phyloP scores from a whole-genome alignment of 2,888 invertebrate genomes.

The Cheilosia variabilis region DNA sequence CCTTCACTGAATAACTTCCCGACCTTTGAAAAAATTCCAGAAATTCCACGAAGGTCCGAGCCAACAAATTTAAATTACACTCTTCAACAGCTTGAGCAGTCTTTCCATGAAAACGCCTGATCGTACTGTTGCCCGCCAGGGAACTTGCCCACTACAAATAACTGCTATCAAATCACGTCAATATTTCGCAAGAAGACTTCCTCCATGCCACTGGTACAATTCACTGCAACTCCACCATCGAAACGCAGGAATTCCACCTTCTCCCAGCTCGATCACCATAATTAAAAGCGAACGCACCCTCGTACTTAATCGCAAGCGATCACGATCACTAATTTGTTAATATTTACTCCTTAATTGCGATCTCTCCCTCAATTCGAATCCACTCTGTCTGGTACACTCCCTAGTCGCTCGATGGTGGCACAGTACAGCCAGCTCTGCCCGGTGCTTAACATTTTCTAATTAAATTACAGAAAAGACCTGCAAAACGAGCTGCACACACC shows the following conservation, averaged over 20 bases:
- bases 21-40: too few relatives aligned
- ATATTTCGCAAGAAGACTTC: neutral
- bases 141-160: neutral
- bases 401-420: neutral
- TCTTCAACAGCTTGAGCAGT: too few relatives aligned
- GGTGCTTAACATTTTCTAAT: constrained; percentile 61
- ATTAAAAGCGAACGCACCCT: constrained; percentile 73
- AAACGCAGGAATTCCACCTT: neutral
- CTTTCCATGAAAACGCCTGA: too few relatives aligned
- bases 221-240: constrained; percentile 5
- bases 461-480: constrained; percentile 41
- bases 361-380: constrained; percentile 46
- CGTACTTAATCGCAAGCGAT: constrained; percentile 69
- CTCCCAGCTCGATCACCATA: constrained; percentile 55
- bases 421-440: constrained; percentile 2
- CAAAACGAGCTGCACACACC: constrained; percentile 25
- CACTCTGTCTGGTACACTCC: constrained; percentile 47
- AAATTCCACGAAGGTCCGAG: too few relatives aligned
- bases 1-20: too few relatives aligned
- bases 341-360: constrained; percentile 64
- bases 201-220: constrained; percentile 27
- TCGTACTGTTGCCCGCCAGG: neutral
- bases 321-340: constrained; percentile 72
- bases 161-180: neutral
- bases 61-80: too few relatives aligned